Evolutionary conservation across 1,140 invertebrate genomes (phyloP), one percentile per base, ranked within the genome.

Genomic region (Aphelinus certus): DNA sequence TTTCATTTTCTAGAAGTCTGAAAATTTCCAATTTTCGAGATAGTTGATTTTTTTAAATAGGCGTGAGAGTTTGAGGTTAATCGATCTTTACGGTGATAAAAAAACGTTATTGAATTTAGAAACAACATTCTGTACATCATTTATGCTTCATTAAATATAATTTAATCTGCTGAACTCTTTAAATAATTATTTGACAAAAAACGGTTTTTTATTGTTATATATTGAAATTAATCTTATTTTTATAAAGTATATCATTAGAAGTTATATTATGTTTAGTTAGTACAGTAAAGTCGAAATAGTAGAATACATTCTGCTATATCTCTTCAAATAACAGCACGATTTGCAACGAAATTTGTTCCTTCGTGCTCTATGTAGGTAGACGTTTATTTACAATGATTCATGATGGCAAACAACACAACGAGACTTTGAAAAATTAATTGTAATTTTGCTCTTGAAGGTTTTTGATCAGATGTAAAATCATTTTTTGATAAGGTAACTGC

Each of bases 361-460:
- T 26, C 26, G 0, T 26, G 26, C 26, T 26, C 26, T 26, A 26
- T 26, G 26, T 26, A 26, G 26, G 26, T 26, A 26, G 26, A 4
- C n/a, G 7, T 68, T 61, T 47, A 51, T 61, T 61, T 61, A 61
- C n/a, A 64, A n/a, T 7, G 43, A 73, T 53, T 61, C 10, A 73
- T 46, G 46, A 42, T 68, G 47, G 49, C 7, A 9, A 60, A 51
- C 3, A 7, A 5, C n/a, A 70, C 26, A 0, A 26, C 26, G 26
- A 49, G 57, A 61, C 26, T 43, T 61, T 68, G 46, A 7, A 68
- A 4, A 61, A 4, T 43, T 45, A 42, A 61, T 6, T 43, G n/a
- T 42, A 61, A 61, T 3, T 4, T 61, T 42, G 1, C 42, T 26
- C 45, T 61, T 43, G 42, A 3, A 42, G 26, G 26, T 26, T 26